These are phyloP conservation scores for Phyllotreta cruciferae DNA, from an alignment of 2,888 invertebrate species.

Conservation along the genomic window DNA sequence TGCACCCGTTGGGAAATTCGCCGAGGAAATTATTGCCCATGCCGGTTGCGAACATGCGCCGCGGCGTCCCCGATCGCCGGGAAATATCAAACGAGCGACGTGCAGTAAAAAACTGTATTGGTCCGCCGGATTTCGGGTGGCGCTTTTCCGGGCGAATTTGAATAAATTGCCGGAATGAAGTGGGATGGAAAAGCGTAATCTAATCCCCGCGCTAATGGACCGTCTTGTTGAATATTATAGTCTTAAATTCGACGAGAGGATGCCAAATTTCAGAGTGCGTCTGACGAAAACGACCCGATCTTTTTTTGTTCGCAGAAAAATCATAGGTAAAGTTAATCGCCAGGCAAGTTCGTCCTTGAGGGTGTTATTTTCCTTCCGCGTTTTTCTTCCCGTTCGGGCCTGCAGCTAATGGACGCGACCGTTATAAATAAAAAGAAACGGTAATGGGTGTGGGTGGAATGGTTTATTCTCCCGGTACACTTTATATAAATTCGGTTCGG, in stretches of 20 bases:
- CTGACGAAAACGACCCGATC: too few species aligned
- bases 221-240: too few species aligned
- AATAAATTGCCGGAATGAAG: too few species aligned
- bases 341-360: slow-evolving; percentile 13
- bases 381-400: slow-evolving; percentile 7
- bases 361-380: slow-evolving; percentile 15
- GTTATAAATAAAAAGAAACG: slow-evolving; percentile 24
- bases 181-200: too few species aligned
- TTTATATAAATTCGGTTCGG: slow-evolving; percentile 8
- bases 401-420: slow-evolving; percentile 23
- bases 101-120: neutral
- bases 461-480: slow-evolving; percentile 9
- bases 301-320: neutral
- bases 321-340: slow-evolving; percentile 28
- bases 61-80: neutral
- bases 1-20: slow-evolving; percentile 25
- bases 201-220: too few species aligned
- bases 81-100: too few species aligned
- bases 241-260: too few species aligned
- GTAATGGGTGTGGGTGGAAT: slow-evolving; percentile 21
- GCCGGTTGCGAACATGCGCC: neutral
- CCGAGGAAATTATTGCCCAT: slow-evolving; percentile 16
- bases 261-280: too few species aligned
- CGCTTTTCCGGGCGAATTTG: too few species aligned
- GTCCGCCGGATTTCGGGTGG: too few species aligned